Conservation (phyloP, 2,113 vertebrate genomes). For the Typhlomys cinereus region DNA sequence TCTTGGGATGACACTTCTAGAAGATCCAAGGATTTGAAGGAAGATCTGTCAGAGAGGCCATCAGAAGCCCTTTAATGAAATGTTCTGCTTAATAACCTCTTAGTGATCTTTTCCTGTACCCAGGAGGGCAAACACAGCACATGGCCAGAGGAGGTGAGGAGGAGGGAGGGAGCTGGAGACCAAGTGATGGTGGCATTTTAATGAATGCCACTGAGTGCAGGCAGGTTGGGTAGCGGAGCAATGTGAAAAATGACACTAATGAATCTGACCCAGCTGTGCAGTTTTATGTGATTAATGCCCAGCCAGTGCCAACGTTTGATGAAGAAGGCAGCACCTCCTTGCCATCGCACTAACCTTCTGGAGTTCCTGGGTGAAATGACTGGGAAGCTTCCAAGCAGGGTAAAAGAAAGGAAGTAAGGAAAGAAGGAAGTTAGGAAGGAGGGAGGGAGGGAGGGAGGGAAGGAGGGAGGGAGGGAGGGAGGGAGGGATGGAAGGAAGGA, state of each 20-base stretch:
- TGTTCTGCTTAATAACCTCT: neutral
- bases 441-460: too few species aligned
- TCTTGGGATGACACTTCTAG: slow-evolving; percentile 27
- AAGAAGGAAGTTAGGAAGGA: too few species aligned
- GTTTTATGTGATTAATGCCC: slow-evolving; percentile 53
- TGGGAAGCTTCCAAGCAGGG: neutral
- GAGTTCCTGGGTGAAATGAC: neutral
- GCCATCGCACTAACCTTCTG: neutral
- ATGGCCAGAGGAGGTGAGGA: neutral
- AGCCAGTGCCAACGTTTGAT: neutral
- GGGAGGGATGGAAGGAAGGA: neutral
- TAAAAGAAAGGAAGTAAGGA: neutral
- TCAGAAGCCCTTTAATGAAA: slow-evolving; percentile 31
- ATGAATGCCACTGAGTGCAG: neutral
- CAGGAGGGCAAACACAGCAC: neutral
- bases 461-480: too few species aligned
- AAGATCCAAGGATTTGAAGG: slow-evolving; percentile 44
- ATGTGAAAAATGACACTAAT: slow-evolving; percentile 42
- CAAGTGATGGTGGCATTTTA: slow-evolving; percentile 9
- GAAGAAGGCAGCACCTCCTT: neutral
- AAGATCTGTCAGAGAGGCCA: slow-evolving; percentile 9
- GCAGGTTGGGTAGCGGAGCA: neutral
- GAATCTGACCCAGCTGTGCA: slow-evolving; percentile 36
- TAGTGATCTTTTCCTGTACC: neutral
- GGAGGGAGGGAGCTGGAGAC: neutral